These are phyloP conservation scores for Mus musculus DNA, from an alignment of 2,113 vertebrate species.

Conservation along the genomic window GRCm39 chr11:118750501-118751000, in stretches of 20 bases:
- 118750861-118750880: too few species aligned
- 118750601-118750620: background rate
- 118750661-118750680: background rate
- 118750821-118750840: too few species aligned
- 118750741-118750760: slow-evolving; percentile 52
- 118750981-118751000: too few species aligned
- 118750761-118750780: background rate
- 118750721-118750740: slow-evolving; percentile 60
- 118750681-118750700: background rate
- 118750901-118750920: background rate
- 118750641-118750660: background rate
- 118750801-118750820: background rate
- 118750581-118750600: too few species aligned
- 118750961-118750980: accelerated
- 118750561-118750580: too few species aligned
- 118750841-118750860: accelerated
- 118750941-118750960: background rate
- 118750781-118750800: background rate
- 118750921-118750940: background rate
- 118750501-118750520: too few species aligned
- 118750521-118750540: too few species aligned
- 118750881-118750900: accelerated
- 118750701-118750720: slow-evolving; percentile 58
- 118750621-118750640: background rate
- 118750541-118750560: too few species aligned